phyloP scores from a whole-genome alignment of 2,888 invertebrate genomes.

The Dione vanillae region DNA sequence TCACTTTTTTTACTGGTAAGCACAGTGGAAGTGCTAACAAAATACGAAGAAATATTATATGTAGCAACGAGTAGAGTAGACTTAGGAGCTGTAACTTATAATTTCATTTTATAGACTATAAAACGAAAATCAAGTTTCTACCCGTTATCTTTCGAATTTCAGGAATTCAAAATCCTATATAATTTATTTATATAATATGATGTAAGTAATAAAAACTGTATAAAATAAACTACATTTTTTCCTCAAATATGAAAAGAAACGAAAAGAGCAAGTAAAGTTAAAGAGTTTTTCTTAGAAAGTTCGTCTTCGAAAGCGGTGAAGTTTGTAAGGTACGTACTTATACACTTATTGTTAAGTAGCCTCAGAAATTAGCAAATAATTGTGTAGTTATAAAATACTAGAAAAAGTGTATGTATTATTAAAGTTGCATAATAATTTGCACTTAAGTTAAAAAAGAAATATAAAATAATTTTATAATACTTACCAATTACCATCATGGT shows the following conservation, averaged over 20 bases:
- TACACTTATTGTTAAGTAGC: slow-evolving; percentile 10
- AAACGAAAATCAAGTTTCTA: no score
- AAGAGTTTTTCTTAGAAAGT: slow-evolving; percentile 35
- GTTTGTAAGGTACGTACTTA: slow-evolving; percentile 28
- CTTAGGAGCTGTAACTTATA: no score
- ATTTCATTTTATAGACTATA: no score
- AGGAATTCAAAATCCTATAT: neutral
- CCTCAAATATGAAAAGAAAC: slow-evolving; percentile 21
- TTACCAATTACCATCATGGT: no score
- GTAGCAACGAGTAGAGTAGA: no score
- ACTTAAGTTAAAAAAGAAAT: no score
- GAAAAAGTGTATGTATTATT: neutral
- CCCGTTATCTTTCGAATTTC: no score
- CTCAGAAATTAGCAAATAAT: slow-evolving; percentile 2
- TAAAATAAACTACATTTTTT: slow-evolving; percentile 24
- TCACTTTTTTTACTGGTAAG: no score
- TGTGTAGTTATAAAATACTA: slow-evolving; percentile 11
- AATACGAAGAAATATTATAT: no score
- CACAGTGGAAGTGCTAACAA: no score
- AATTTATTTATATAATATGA: neutral
- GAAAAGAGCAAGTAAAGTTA: slow-evolving; percentile 30
- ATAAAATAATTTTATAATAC: no score
- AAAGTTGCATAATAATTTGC: no score
- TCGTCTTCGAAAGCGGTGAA: slow-evolving; percentile 22
- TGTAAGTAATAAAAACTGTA: neutral